These are phyloP conservation scores for Drosophila fungiperda DNA, from an alignment of 2,888 invertebrate species.

Conservation along the genomic window DNA sequence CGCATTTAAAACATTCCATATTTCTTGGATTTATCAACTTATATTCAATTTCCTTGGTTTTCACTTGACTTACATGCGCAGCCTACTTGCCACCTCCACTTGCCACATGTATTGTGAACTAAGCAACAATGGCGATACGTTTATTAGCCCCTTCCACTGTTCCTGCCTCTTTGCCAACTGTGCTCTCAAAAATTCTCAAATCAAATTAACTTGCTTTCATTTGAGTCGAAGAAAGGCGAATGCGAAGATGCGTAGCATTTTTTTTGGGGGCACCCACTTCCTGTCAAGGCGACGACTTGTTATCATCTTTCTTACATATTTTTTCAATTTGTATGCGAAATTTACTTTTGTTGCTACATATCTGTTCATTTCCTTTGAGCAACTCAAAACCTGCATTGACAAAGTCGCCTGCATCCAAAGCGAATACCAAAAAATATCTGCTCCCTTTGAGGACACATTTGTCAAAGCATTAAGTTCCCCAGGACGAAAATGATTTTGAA, in stretches of 20 bases:
- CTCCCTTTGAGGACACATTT: constrained; percentile 38
- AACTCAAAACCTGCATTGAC: constrained; percentile 65
- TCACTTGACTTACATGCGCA: constrained; percentile 45
- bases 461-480: constrained; percentile 59
- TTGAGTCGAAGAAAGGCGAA: constrained; percentile 45
- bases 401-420: constrained; percentile 30
- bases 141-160: constrained; percentile 56
- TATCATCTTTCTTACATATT: constrained; percentile 3
- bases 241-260: constrained; percentile 35
- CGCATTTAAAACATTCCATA: constrained; percentile 27
- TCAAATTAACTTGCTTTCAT: constrained; percentile 77
- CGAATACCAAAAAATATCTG: constrained; percentile 13
- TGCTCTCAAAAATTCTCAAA: constrained; percentile 66
- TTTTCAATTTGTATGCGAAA: constrained; percentile 52
- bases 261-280: constrained; percentile 41
- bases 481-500: constrained; percentile 48
- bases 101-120: constrained; percentile 50
- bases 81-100: not conserved
- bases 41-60: constrained; percentile 68
- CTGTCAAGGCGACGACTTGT: constrained; percentile 31
- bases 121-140: constrained; percentile 61
- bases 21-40: constrained; percentile 59
- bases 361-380: constrained; percentile 72
- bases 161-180: constrained; percentile 35
- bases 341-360: constrained; percentile 67